Evolutionary conservation across 2,888 invertebrate genomes (phyloP).

Genomic region (Margaritifera margaritifera): DNA sequence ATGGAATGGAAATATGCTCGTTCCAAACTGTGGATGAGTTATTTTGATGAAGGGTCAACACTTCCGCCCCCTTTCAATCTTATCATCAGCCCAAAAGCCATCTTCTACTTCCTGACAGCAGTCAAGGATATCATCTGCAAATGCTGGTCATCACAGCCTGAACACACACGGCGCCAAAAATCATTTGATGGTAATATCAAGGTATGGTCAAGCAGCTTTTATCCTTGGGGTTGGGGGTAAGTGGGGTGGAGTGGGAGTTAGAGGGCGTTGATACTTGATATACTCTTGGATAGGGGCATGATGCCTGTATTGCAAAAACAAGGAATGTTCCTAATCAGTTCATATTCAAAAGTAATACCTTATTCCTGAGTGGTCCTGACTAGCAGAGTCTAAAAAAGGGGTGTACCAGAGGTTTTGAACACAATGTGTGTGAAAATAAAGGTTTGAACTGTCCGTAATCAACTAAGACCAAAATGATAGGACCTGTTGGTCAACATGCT

Average conservation of each 20-base stretch:
- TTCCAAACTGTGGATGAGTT: conserved; percentile 77
- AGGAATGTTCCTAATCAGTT: background rate
- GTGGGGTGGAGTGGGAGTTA: conserved; percentile 1
- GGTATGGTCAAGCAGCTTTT: conserved; percentile 35
- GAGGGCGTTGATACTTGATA: background rate
- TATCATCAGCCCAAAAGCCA: conserved; percentile 76
- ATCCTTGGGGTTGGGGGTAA: background rate
- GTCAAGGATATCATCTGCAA: conserved; percentile 41
- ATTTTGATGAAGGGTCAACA: conserved; percentile 77
- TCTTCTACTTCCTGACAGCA: conserved; percentile 57
- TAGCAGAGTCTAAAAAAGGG: too few species aligned
- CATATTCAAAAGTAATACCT: too few species aligned
- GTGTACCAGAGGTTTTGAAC: too few species aligned
- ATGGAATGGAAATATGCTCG: conserved; percentile 78
- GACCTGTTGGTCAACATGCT: background rate
- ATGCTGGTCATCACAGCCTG: conserved; percentile 24
- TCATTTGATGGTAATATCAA: conserved; percentile 53
- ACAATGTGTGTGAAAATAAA: too few species aligned
- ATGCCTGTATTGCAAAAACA: background rate
- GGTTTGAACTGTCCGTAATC: too few species aligned
- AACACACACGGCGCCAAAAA: conserved; percentile 29
- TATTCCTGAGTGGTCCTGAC: too few species aligned
- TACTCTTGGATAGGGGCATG: background rate
- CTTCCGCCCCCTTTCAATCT: conserved; percentile 77
- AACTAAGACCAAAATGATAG: background rate